These are phyloP conservation scores for Bellardia pandia DNA, from an alignment of 2,888 invertebrate genomes.

Conservation along the genomic window DNA sequence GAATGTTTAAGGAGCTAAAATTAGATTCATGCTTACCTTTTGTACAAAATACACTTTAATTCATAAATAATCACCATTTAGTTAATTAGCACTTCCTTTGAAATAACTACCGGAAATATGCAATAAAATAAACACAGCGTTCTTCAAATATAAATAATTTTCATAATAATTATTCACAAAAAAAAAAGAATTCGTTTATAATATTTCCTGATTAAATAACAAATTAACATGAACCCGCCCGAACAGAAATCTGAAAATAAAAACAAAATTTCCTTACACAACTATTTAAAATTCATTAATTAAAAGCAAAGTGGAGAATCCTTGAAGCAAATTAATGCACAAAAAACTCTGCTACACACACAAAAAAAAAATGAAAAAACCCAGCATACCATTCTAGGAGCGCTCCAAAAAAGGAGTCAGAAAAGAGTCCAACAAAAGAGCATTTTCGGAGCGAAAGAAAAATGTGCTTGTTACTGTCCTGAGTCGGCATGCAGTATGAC, in stretches of 20 bases:
- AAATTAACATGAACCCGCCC: neutral
- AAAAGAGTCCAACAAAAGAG: too few species aligned
- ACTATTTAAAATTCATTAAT: conserved; percentile 23
- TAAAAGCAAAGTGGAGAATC: conserved; percentile 25
- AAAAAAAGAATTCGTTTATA: neutral
- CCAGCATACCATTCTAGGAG: too few species aligned
- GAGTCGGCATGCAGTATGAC: too few species aligned
- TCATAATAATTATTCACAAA: neutral
- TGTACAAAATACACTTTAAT: too few species aligned
- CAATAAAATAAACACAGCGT: neutral
- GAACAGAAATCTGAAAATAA: neutral
- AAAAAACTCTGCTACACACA: neutral
- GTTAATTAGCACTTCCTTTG: neutral
- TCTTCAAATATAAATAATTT: neutral
- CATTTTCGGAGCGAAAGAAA: too few species aligned
- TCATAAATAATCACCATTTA: neutral
- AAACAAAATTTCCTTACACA: conserved; percentile 13
- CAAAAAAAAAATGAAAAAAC: neutral
- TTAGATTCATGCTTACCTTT: too few species aligned
- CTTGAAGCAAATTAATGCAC: conserved; percentile 37
- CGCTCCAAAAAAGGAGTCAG: too few species aligned
- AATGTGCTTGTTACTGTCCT: too few species aligned
- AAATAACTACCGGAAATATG: neutral
- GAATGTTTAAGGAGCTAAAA: too few species aligned
- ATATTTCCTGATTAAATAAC: neutral